Percentiles rank a stretch among this genome's conserved stretches.
phyloP scores from a whole-genome alignment of 2,797 vertebrate genomes.

The Botia kubotai region DNA sequence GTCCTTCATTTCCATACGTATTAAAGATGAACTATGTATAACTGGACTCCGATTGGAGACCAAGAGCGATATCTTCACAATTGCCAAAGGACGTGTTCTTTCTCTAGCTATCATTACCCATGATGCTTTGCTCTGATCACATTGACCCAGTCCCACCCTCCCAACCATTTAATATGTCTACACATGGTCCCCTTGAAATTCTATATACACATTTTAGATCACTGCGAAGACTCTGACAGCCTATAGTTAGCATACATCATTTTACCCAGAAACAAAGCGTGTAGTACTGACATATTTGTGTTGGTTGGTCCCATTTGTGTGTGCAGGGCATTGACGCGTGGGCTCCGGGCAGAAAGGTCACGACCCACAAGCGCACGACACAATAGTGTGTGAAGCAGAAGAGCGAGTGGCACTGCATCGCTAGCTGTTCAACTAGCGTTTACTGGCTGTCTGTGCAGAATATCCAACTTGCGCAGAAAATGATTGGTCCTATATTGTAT shows the following conservation, averaged over 20 bases:
- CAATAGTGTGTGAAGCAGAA: constrained; percentile 50
- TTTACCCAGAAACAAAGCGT: constrained; percentile 35
- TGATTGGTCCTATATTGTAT: constrained; percentile 58
- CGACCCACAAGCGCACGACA: constrained; percentile 39
- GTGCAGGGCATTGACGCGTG: constrained; percentile 51
- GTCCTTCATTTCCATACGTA: constrained; percentile 31
- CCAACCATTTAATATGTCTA: constrained; percentile 54
- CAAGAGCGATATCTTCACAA: constrained; percentile 34
- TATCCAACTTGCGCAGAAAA: constrained; percentile 46
- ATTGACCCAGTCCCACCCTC: constrained; percentile 40
- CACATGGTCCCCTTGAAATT: constrained; percentile 53
- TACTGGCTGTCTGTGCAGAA: constrained; percentile 50
- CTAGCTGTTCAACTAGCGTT: constrained; percentile 39
- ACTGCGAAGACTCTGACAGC: constrained; percentile 44
- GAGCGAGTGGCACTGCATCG: constrained; percentile 45
- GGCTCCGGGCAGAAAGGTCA: constrained; percentile 44
- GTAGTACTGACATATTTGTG: constrained; percentile 50
- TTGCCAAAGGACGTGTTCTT: constrained; percentile 19
- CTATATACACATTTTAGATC: constrained; percentile 59
- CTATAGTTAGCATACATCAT: constrained; percentile 37
- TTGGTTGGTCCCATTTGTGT: constrained; percentile 63
- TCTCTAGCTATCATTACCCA: constrained; percentile 51
- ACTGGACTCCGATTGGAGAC: constrained; percentile 27
- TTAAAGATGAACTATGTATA: constrained; percentile 44
- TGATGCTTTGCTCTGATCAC: constrained; percentile 52